Evolutionary conservation across 2,888 invertebrate species (phyloP).

Genomic region (Eilema griseolum): DNA sequence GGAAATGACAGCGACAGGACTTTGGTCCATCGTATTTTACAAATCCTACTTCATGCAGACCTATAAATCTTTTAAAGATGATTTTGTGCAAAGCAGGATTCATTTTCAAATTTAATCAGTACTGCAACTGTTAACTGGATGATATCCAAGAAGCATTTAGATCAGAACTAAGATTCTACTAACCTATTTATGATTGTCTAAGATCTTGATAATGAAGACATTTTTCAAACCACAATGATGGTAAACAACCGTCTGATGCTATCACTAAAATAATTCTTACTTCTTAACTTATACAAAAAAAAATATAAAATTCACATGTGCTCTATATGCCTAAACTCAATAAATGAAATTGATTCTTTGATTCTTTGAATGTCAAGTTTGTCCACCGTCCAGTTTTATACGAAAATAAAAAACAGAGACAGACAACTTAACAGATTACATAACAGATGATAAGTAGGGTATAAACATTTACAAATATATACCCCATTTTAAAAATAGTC

Average conservation of each 20-base stretch:
- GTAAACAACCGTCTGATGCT: not conserved
- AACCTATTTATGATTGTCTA: not conserved
- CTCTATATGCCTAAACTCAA: no score
- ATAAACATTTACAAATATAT: no score
- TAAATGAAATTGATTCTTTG: no score
- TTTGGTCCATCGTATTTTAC: constrained; percentile 39
- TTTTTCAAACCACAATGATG: not conserved
- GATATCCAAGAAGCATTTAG: not conserved
- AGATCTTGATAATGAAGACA: not conserved
- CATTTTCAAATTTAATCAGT: not conserved
- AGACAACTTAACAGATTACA: no score
- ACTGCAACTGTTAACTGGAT: not conserved
- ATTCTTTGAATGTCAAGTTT: no score
- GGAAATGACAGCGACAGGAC: constrained; percentile 45
- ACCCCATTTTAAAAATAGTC: no score
- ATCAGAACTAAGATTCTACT: not conserved
- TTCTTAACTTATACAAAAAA: no score
- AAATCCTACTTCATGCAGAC: constrained; percentile 41
- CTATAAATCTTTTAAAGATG: constrained; percentile 17
- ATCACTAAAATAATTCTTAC: no score
- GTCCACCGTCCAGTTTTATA: no score
- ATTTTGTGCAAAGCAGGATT: not conserved
- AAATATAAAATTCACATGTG: no score
- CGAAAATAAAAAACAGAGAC: no score
- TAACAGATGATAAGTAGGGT: no score